Percentiles rank a stretch among this genome's conserved stretches.
Conservation (phyloP, 2,797 vertebrate species). For the Bradypodion ventrale region DNA sequence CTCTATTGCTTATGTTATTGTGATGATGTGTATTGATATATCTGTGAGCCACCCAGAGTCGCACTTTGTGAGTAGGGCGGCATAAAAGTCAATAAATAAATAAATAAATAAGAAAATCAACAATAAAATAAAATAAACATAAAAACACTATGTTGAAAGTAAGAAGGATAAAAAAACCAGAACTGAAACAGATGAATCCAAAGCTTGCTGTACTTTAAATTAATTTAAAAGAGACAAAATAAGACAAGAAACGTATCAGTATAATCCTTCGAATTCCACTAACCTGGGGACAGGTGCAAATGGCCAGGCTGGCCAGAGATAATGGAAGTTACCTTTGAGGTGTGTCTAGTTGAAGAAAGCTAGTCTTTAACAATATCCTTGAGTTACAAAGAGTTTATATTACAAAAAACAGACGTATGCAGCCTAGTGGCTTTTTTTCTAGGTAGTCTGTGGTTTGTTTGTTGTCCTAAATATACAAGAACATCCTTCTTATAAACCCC, state of each 20-base stretch:
- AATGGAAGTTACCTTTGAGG: too few relatives aligned
- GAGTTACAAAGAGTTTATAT: not conserved
- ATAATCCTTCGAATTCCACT: not conserved
- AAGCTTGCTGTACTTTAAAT: not conserved
- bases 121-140: too few relatives aligned
- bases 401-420: not conserved
- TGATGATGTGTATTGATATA: too few relatives aligned
- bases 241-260: not conserved
- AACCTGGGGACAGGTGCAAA: not conserved
- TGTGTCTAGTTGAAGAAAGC: not conserved
- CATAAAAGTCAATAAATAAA: too few relatives aligned
- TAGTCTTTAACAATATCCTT: not conserved
- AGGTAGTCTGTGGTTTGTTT: too few relatives aligned
- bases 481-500: not conserved
- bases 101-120: too few relatives aligned
- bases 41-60: too few relatives aligned
- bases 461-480: too few relatives aligned
- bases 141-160: not conserved
- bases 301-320: too few relatives aligned
- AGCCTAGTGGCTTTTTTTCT: not conserved
- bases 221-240: not conserved
- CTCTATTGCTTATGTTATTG: too few relatives aligned
- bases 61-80: too few relatives aligned
- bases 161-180: not conserved
- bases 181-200: not conserved